These are phyloP conservation scores for Eurystomus glaucurus DNA, from an alignment of 2,797 vertebrate genomes.

Conservation along the genomic window DNA sequence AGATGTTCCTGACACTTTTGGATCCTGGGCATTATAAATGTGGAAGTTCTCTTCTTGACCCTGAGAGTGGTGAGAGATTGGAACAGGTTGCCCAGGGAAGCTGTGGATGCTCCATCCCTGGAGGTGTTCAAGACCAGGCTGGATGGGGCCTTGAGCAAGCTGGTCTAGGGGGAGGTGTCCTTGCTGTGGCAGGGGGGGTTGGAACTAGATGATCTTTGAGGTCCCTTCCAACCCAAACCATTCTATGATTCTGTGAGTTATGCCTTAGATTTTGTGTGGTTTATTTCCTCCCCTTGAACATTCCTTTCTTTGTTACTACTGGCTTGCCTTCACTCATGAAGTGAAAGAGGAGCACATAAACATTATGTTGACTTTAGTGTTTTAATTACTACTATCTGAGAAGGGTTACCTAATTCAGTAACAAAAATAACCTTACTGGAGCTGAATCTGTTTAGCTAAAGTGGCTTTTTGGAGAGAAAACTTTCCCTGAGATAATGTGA, in stretches of 20 bases:
- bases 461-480: not conserved
- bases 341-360: not conserved
- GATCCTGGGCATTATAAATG: not conserved
- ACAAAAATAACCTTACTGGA: not conserved
- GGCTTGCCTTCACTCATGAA: not conserved
- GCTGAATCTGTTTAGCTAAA: not conserved
- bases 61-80: too few relatives aligned
- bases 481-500: not conserved
- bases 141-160: too few relatives aligned
- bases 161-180: too few relatives aligned
- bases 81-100: too few relatives aligned
- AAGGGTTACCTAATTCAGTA: not conserved
- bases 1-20: not conserved
- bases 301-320: not conserved
- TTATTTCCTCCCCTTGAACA: rapidly evolving
- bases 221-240: too few relatives aligned
- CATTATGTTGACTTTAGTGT: not conserved
- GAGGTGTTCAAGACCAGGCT: too few relatives aligned
- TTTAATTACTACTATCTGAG: not conserved
- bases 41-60: not conserved
- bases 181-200: too few relatives aligned
- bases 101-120: too few relatives aligned
- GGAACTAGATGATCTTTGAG: too few relatives aligned
- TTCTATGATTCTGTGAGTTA: not conserved
- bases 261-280: not conserved